Base-by-base conservation (phyloP, 2,888 invertebrate genomes). In the Malacosoma neustria region DNA sequence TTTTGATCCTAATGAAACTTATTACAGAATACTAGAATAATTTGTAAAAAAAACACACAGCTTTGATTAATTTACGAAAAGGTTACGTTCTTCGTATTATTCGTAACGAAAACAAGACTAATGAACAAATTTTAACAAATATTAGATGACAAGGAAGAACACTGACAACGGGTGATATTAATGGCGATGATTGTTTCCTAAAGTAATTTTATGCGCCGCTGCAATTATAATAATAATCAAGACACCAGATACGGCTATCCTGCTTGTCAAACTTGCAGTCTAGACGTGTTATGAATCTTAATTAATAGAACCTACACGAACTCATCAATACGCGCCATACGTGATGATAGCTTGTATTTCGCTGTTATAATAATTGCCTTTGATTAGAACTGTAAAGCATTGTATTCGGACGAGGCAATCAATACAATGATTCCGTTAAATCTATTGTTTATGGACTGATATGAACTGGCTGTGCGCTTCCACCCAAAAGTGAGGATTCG, bases 281-380 rank as follows among this genome's bases (percentile, higher is more conserved):
- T 35, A 46, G 46, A 72, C 79, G 79, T 79, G 76, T 49, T 44
- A 33, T 36, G 74, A 69, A 70, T 76, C 41, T 46, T 50, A 57
- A 46, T 44, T 39, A 5, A 5, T 22, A 22, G 22, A 22, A 22
- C 22, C 22, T 5, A 4, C 22, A 9, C 22, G 22, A 7, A 5
- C 5, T 22, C 22, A 7, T 22, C 22, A 22, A 9, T 9, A 22
- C 22, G 6, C 1, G 5, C 22, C 22, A 22, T 22, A 22, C 22
- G 22, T 22, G 22, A 22, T 22, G 22, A 22, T 22, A 22, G 22
- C 6, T 22, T 22, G 22, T 22, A 22, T 22, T 22, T 22, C 22
- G 9, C 22, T 9, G 22, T 22, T 22, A 3, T 7, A n/a, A n/a
- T n/a, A n/a, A n/a, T n/a, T n/a, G n/a, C n/a, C 9, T 5, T 7